Evolutionary conservation across 2,888 invertebrate genomes (phyloP).

Genomic region (Heliconius ismenius): DNA sequence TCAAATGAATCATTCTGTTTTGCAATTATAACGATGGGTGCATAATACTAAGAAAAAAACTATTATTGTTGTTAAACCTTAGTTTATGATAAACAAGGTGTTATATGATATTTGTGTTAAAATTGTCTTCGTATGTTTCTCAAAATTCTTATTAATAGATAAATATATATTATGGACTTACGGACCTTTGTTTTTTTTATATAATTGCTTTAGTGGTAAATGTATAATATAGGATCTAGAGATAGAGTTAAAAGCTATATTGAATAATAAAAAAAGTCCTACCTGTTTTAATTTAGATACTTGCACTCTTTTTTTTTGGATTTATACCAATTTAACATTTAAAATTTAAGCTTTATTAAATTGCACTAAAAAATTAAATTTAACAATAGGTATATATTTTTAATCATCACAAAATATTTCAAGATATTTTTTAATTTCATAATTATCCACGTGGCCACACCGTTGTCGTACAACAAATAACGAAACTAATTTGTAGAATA

Average conservation of each 20-base stretch:
- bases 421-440: not conserved
- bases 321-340: not conserved
- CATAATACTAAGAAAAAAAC: slow-evolving; percentile 1
- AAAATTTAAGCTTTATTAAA: not conserved
- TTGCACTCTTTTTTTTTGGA: no score
- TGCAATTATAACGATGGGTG: slow-evolving; percentile 2
- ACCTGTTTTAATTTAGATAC: no score
- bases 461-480: slow-evolving; percentile 29
- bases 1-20: slow-evolving; percentile 24
- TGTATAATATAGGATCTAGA: not conserved
- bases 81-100: not conserved
- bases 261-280: no score
- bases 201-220: not conserved
- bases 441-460: slow-evolving; percentile 9
- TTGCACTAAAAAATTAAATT: no score
- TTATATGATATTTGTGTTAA: not conserved
- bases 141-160: not conserved
- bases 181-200: not conserved
- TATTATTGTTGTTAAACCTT: not conserved
- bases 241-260: no score
- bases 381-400: not conserved
- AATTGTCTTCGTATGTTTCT: not conserved
- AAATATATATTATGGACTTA: not conserved
- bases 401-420: not conserved
- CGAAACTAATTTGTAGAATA: slow-evolving; percentile 40